phyloP scores from a whole-genome alignment of 2,888 invertebrate species.

The Metacarcinus magister region DNA sequence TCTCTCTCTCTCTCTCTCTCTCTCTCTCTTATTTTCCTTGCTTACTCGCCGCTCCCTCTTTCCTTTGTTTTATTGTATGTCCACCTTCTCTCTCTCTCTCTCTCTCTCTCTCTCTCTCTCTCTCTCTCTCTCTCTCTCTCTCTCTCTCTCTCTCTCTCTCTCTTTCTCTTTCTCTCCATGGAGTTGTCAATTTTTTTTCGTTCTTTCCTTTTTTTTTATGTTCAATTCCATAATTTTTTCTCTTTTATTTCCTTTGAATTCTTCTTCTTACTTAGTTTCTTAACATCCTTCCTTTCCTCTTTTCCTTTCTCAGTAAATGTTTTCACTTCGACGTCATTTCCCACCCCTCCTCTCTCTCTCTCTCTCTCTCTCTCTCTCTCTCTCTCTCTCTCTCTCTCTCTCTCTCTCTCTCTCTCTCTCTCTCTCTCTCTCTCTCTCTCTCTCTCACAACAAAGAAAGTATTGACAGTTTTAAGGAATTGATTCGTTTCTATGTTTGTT shows the following conservation, averaged over 20 bases:
- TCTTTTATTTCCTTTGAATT: background rate
- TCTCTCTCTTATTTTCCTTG: background rate
- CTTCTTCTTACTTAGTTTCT: background rate
- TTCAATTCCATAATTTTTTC: background rate
- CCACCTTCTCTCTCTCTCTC: background rate
- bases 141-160: conserved; percentile 20
- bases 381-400: conserved; percentile 47
- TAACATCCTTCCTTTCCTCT: background rate
- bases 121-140: conserved; percentile 19
- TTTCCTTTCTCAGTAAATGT: background rate
- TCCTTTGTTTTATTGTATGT: background rate
- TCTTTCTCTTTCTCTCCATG: background rate
- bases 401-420: conserved; percentile 53
- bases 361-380: conserved; percentile 32
- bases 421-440: conserved; percentile 40
- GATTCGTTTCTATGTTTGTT: too few species aligned
- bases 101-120: conserved; percentile 28
- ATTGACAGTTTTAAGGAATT: background rate
- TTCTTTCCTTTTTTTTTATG: background rate
- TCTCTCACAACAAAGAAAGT: background rate
- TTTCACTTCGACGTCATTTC: background rate
- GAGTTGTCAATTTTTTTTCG: background rate
- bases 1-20: conserved; percentile 27
- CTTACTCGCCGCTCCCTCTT: background rate
- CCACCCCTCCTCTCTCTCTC: conserved; percentile 57